A percentile compares a stretch with the other conserved stretches of the same genome.
Evolutionary conservation across 2,797 vertebrate genomes (phyloP).

Genomic region (Rhyacichthys aspro): DNA sequence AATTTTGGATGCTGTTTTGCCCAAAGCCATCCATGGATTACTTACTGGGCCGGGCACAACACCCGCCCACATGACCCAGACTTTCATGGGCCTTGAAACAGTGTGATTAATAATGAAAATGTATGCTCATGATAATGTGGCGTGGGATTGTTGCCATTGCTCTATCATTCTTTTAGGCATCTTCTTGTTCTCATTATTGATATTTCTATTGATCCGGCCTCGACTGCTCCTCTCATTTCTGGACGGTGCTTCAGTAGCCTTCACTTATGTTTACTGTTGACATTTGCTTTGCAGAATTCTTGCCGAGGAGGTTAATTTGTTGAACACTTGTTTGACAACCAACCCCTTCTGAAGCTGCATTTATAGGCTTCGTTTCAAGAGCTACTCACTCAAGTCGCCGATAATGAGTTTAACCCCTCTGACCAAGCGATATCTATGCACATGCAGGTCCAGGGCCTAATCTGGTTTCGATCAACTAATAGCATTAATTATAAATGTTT

Average conservation of each 20-base stretch:
- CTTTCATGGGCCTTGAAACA: slow-evolving; percentile 10
- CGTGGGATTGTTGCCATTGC: background rate
- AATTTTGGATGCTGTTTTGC: slow-evolving; percentile 62
- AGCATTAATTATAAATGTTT: slow-evolving; percentile 4
- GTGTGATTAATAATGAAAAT: slow-evolving; percentile 26
- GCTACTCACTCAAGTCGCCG: background rate
- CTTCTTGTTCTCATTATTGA: slow-evolving; percentile 8
- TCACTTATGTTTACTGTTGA: background rate
- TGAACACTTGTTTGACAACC: background rate
- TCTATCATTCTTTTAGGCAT: background rate
- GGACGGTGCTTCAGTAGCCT: background rate
- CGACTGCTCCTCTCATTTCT: slow-evolving; percentile 9
- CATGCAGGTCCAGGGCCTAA: background rate
- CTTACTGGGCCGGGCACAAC: slow-evolving; percentile 29
- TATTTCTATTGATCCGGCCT: slow-evolving; percentile 22
- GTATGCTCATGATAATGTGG: slow-evolving; percentile 13
- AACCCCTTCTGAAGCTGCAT: background rate
- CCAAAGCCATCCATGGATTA: slow-evolving; percentile 51
- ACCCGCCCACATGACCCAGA: slow-evolving; percentile 12
- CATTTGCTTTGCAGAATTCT: background rate
- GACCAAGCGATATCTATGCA: background rate
- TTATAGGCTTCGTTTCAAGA: background rate
- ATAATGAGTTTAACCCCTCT: background rate
- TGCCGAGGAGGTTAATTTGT: slow-evolving; percentile 3
- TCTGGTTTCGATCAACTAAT: background rate